phyloP scores from a whole-genome alignment of 2,113 vertebrate genomes.

The Toxostoma redivivum region DNA sequence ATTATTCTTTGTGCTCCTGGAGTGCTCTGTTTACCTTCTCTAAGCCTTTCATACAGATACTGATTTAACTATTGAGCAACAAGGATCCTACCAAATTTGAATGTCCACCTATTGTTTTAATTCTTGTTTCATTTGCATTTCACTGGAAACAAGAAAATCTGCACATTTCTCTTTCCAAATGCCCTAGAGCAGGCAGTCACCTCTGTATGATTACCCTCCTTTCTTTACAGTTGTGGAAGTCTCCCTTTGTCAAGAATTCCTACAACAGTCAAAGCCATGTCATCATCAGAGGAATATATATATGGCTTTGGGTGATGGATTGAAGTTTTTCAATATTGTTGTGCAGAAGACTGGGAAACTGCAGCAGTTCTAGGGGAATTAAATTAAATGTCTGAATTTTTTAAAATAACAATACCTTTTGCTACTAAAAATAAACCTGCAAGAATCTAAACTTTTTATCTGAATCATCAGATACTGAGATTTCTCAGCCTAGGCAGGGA shows the following conservation, averaged over 20 bases:
- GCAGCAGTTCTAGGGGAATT: neutral
- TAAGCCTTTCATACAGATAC: neutral
- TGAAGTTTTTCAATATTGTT: neutral
- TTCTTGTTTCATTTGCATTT: neutral
- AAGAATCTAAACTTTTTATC: neutral
- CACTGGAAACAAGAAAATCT: neutral
- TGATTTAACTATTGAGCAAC: neutral
- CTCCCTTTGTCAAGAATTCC: neutral
- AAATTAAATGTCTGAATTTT: neutral
- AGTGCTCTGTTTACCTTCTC: neutral
- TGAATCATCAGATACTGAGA: neutral
- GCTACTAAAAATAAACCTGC: neutral
- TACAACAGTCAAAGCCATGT: neutral
- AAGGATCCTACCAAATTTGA: neutral
- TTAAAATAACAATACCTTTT: neutral
- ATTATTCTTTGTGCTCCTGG: neutral
- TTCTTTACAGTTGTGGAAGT: neutral
- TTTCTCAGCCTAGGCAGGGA: neutral
- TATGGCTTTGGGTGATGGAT: neutral
- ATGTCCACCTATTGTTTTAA: neutral
- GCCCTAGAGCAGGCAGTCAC: neutral
- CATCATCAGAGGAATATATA: neutral
- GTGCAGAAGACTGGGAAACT: neutral
- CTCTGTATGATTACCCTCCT: neutral
- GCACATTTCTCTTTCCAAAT: neutral